Conservation (phyloP, 2,888 invertebrate genomes). For the Ophioninae sp. region DNA sequence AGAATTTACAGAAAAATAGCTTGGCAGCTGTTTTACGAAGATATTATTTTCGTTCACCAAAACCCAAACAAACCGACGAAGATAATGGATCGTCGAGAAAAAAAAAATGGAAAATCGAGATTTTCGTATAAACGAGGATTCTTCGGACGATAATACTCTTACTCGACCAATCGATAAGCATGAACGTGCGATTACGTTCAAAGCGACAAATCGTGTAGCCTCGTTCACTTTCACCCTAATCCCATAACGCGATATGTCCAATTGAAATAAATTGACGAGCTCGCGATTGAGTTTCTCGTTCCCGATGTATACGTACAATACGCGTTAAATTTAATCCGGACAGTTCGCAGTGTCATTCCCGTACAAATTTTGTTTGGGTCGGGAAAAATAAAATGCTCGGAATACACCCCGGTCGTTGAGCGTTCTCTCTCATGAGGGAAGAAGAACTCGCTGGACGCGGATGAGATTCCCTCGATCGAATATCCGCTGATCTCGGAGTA, state of each 20-base stretch:
- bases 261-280: background rate
- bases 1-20: no score
- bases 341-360: constrained; percentile 23
- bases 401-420: background rate
- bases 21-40: no score
- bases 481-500: constrained; percentile 14
- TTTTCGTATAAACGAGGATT: background rate
- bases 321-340: background rate
- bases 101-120: background rate
- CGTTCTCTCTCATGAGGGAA: background rate
- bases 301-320: background rate
- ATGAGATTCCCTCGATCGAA: constrained; percentile 14
- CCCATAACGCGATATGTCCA: constrained; percentile 16
- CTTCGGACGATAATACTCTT: background rate
- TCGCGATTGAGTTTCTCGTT: constrained; percentile 13
- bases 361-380: constrained; percentile 20
- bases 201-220: background rate
- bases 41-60: no score
- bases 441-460: background rate
- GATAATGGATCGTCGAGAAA: no score
- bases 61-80: no score
- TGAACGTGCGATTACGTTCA: background rate
- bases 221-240: constrained; percentile 35
- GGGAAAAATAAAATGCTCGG: background rate
- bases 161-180: background rate